phyloP scores from a whole-genome alignment of 2,797 vertebrate species.

The Benthosema pterotum region DNA sequence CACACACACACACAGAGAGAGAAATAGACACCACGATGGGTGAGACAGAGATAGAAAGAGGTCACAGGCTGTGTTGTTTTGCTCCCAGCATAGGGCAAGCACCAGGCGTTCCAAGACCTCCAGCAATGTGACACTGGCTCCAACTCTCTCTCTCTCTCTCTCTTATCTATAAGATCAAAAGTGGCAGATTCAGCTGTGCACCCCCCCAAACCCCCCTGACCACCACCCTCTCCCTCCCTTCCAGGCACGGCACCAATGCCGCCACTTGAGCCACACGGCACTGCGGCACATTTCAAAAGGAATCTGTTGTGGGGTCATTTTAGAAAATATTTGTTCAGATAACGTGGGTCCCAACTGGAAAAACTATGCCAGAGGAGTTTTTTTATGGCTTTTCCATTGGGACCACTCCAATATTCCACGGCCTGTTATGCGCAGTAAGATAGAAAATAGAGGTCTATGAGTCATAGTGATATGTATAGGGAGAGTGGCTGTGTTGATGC shows the following conservation, averaged over 20 bases:
- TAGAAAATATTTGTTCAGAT: conserved; percentile 48
- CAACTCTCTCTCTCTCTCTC: conserved; percentile 37
- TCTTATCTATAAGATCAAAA: conserved; percentile 72
- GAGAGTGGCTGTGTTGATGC: conserved; percentile 13
- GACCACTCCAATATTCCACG: conserved; percentile 48
- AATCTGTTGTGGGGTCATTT: conserved; percentile 41
- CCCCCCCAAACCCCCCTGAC: conserved; percentile 16
- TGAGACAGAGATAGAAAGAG: conserved; percentile 37
- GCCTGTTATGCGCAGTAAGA: conserved; percentile 22
- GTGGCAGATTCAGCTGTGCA: conserved; percentile 69
- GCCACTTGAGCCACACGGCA: conserved; percentile 63
- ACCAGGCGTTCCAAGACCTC: conserved; percentile 49
- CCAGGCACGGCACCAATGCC: conserved; percentile 63
- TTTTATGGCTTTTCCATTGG: conserved; percentile 49
- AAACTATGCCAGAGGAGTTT: conserved; percentile 44
- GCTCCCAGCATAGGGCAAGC: conserved; percentile 39
- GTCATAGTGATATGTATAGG: conserved; percentile 41
- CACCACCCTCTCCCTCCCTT: conserved; percentile 7
- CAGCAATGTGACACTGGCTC: conserved; percentile 62
- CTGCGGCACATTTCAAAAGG: conserved; percentile 62
- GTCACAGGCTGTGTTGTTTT: conserved; percentile 55
- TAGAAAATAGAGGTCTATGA: conserved; percentile 33
- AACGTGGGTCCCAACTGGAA: conserved; percentile 35
- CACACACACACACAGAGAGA: background rate
- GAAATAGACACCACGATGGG: too few relatives aligned